Evolutionary conservation across 2,888 invertebrate species (phyloP), one percentile per base, ranked within the genome.

Genomic region (Oligia strigilis): DNA sequence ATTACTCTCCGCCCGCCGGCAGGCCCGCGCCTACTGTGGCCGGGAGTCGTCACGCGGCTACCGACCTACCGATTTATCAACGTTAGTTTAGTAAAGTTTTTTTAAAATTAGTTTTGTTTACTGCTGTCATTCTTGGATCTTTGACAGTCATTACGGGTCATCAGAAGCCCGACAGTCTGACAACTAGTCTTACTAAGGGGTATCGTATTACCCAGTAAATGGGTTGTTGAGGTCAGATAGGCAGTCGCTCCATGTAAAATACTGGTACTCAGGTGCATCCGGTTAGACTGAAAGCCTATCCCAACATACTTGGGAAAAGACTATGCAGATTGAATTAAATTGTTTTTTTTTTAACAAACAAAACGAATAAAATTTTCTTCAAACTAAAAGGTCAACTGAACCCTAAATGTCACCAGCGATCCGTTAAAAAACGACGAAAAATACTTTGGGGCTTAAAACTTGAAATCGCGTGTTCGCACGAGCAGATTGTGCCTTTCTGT

Each of bases 381-480:
- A 19, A 66, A 14, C 9, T 4, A 43, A 49, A 70, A 43, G 17
- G 0, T 58, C 14, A n/a, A 72, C 40, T 62, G 49, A 73, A 73
- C 64, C 55, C 65, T 55, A 66, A 73, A 73, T 67, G 4, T 75
- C 29, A 72, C 67, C 17, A 58, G 23, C 49, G 2, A 67, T 69
- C n/a, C 52, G 14, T 69, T 75, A 78, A 79, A 83, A 75, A 62
- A 70, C 70, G 2, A 70, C 75, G 65, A 75, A 81, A 82, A 81
- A 76, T 78, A 58, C 23, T 77, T 72, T 76, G n/a, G 36, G 13
- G 13, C 36, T 85, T 82, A 64, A 79, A 85, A 87, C 70, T 80
- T 72, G 66, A 70, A 72, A 86, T 88, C 89, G 87, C 88, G 89
- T 88, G 89, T 60, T 67, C 19, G 40, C 29, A 55, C 64, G 58